Percentiles rank a stretch among this genome's conserved stretches.
Conservation (phyloP, 2,797 vertebrate species). For the Alca torda region DNA sequence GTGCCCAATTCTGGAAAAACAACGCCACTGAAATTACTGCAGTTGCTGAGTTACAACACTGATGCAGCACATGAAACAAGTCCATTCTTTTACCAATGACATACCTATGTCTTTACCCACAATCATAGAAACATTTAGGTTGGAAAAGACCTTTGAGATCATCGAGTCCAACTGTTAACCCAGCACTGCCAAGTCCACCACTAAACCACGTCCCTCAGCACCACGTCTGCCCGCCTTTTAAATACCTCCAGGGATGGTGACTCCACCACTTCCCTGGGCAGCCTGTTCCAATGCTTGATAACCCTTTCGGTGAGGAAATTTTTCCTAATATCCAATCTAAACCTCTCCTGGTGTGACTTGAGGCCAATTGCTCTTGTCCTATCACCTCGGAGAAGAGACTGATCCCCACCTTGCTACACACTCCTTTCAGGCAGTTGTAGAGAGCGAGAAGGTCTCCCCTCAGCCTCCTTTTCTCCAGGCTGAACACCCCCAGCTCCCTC, state of each 20-base stretch:
- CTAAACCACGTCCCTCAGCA: not conserved
- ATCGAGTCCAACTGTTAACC: fast-evolving
- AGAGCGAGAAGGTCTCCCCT: not conserved
- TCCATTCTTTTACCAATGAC: not conserved
- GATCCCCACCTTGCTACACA: fast-evolving
- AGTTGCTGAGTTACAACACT: not conserved
- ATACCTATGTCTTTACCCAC: not conserved
- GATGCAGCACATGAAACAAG: not conserved
- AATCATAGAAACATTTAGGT: not conserved
- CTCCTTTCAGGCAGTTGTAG: not conserved
- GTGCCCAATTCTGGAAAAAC: not conserved
- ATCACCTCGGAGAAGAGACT: fast-evolving
- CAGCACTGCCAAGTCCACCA: not conserved
- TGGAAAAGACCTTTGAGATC: not conserved
- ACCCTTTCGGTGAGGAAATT: fast-evolving
- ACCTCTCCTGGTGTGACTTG: not conserved
- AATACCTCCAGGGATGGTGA: not conserved
- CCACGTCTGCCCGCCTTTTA: not conserved
- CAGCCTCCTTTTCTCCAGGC: not conserved
- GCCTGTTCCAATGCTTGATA: not conserved
- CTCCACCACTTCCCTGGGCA: not conserved
- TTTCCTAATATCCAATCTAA: not conserved
- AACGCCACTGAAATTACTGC: not conserved
- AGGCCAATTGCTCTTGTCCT: not conserved
- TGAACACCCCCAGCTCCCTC: not conserved